phyloP scores from a whole-genome alignment of 2,113 vertebrate species.

The Piprites chloris region DNA sequence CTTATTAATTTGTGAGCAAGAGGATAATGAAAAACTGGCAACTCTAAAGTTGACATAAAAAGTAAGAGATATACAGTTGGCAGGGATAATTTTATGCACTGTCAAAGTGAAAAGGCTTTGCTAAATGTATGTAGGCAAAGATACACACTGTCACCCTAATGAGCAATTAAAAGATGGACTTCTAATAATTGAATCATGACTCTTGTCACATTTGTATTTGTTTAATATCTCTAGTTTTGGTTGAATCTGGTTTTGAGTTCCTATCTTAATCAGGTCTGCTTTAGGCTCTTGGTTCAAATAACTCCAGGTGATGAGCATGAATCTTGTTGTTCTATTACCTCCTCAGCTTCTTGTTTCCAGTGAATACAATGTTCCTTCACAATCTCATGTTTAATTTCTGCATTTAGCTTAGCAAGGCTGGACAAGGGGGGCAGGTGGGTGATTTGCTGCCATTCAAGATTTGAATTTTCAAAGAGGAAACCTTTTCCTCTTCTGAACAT shows the following conservation, averaged over 20 bases:
- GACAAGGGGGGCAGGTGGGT: neutral
- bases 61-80: neutral
- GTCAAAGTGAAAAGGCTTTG: slow-evolving; percentile 43
- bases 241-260: neutral
- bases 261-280: slow-evolving; percentile 21
- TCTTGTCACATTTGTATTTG: slow-evolving; percentile 53
- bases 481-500: neutral
- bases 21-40: slow-evolving; percentile 44
- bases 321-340: slow-evolving; percentile 12
- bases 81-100: slow-evolving; percentile 48
- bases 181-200: slow-evolving; percentile 26
- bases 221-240: slow-evolving; percentile 3
- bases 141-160: slow-evolving; percentile 10
- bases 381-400: neutral
- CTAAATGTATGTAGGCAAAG: slow-evolving; percentile 11
- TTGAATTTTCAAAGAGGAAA: neutral
- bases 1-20: slow-evolving; percentile 50
- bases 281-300: slow-evolving; percentile 18
- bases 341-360: neutral
- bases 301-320: neutral
- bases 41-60: neutral
- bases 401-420: neutral
- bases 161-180: slow-evolving; percentile 47
- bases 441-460: neutral
- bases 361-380: neutral